Evolutionary conservation across 2,797 vertebrate genomes (phyloP).

Genomic region (Aeoliscus strigatus): DNA sequence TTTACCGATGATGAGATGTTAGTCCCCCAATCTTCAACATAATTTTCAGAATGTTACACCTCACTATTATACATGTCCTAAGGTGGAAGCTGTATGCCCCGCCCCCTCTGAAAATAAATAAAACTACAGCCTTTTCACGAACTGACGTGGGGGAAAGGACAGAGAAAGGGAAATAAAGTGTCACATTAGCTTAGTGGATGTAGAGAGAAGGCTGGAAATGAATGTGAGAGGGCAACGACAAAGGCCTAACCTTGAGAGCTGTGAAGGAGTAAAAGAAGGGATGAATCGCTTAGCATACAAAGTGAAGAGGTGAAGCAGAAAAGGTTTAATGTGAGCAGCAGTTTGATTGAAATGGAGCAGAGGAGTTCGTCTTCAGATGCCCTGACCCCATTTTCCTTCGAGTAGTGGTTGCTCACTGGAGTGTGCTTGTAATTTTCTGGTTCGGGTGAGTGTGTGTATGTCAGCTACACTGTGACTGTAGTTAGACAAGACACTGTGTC

Average conservation of each 20-base stretch:
- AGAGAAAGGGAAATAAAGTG: slow-evolving; percentile 8
- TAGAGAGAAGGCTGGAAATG: slow-evolving; percentile 13
- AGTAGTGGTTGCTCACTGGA: slow-evolving; percentile 41
- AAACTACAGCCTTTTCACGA: too few relatives aligned
- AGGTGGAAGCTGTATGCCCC: too few relatives aligned
- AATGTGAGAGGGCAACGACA: slow-evolving; percentile 6
- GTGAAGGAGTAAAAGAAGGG: not conserved
- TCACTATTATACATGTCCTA: too few relatives aligned
- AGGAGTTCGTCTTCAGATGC: slow-evolving; percentile 34
- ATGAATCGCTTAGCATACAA: not conserved
- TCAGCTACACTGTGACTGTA: slow-evolving; percentile 7
- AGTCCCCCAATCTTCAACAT: too few relatives aligned
- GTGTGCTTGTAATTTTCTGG: slow-evolving; percentile 26
- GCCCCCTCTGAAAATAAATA: too few relatives aligned
- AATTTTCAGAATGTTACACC: too few relatives aligned
- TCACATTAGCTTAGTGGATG: slow-evolving; percentile 25
- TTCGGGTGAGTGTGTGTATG: slow-evolving; percentile 7
- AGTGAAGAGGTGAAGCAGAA: not conserved
- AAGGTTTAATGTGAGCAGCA: too few relatives aligned
- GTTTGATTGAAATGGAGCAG: slow-evolving; percentile 46
- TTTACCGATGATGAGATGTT: too few relatives aligned
- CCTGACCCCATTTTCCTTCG: slow-evolving; percentile 50
- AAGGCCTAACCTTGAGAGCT: slow-evolving; percentile 11
- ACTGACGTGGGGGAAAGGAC: too few relatives aligned
- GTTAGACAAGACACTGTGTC: slow-evolving; percentile 14